Evolutionary conservation across 1,140 invertebrate species (phyloP).

Genomic region (Eulimnadia texana): DNA sequence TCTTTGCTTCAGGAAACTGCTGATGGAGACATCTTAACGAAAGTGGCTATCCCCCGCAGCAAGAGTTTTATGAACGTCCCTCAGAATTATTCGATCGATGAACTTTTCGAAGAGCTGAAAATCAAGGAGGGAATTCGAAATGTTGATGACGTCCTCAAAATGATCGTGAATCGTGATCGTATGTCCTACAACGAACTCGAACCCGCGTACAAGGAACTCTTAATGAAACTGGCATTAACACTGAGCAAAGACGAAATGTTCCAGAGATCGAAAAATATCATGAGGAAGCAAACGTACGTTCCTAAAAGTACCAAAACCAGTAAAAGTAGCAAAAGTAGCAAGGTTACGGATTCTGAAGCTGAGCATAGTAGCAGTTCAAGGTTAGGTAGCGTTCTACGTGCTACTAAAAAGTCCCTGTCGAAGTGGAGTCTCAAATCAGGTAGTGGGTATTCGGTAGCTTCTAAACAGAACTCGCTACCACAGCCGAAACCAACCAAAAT

Average conservation of each 20-base stretch:
- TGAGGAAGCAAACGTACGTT: conserved; percentile 47
- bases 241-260: conserved; percentile 79
- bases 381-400: conserved; percentile 20
- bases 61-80: conserved; percentile 43
- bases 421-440: conserved; percentile 17
- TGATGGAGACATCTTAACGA: conserved; percentile 57
- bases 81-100: conserved; percentile 19
- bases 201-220: conserved; percentile 76
- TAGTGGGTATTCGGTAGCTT: not conserved
- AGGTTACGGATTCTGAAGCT: conserved; percentile 32
- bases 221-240: conserved; percentile 68
- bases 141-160: conserved; percentile 70
- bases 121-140: conserved; percentile 61
- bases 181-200: conserved; percentile 86
- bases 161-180: conserved; percentile 73
- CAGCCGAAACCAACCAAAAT: conserved; percentile 2
- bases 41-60: conserved; percentile 64
- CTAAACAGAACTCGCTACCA: not conserved
- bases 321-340: not conserved
- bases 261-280: conserved; percentile 71
- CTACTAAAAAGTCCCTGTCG: conserved; percentile 24
- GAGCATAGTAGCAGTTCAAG: conserved; percentile 48
- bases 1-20: not conserved
- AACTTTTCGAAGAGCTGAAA: conserved; percentile 23
- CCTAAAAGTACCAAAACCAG: conserved; percentile 8